Base-by-base conservation (phyloP, 2,797 vertebrate genomes). In the Phoxinus dragarum region DNA sequence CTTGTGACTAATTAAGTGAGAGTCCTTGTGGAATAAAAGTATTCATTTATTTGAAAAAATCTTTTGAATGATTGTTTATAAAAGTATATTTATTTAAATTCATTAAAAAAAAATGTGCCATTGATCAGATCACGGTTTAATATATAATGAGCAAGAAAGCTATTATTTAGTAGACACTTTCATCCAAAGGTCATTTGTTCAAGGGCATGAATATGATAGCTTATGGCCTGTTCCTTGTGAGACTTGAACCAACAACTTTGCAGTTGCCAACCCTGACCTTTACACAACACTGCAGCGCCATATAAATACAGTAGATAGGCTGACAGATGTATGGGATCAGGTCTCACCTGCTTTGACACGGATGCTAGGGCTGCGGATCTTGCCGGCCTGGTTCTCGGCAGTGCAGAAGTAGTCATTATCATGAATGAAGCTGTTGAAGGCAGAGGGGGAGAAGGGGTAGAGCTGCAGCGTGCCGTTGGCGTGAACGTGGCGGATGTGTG, bases 371-470 rank as follows among this genome's bases (percentile, higher is more conserved):
- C 98, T 99, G 92, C 98, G 96, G 92, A 99, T 99, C 93, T 98
- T 99, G 91, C 98, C 98, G 69, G 97, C 97, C 84, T 97, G 96
- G 90, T 99, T 99, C 95, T 99, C 98, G 66, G 98, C 98, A 8
- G 98, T 99, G 94, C 98, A 99, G 96, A 99, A 99, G 94, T 99
- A 99, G 95, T 98, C 98, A 92, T 99, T 99, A 96, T 99, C 97
- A 80, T 99, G 98, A 94, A 99, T 99, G 91, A 98, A 98, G 96
- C 97, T 99, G 90, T 99, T 99, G 94, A 99, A 99, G 96, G 98
- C 97, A 87, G 98, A 99, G 88, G 98, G 98, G 89, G 98, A 98
- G 95, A 99, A 99, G 86, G 98, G 96, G 94, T 98, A 99, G 93
- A 99, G 98, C 96, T 99, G 98, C 93, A 99, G 96, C 74, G 97